Conservation (phyloP, 2,797 vertebrate genomes). For the Sebastes minor region DNA sequence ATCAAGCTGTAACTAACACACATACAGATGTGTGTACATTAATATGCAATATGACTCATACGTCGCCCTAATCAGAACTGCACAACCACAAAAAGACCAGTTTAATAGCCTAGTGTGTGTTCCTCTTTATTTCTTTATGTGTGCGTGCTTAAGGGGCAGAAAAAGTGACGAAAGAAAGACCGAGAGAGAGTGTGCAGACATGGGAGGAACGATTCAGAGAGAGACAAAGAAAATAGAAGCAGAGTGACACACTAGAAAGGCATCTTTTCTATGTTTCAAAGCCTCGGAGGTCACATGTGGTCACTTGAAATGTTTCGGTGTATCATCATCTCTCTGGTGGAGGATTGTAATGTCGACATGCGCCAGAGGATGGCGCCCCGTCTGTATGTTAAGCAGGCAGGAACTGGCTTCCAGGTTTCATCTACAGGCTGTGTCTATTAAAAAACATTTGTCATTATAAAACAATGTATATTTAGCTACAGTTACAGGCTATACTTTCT, state of each 20-base stretch:
- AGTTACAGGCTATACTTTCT: neutral
- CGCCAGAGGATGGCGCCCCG: slow-evolving; percentile 74
- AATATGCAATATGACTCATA: slow-evolving; percentile 50
- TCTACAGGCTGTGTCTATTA: neutral
- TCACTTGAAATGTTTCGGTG: slow-evolving; percentile 44
- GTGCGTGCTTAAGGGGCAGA: slow-evolving; percentile 10
- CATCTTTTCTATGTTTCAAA: slow-evolving; percentile 62
- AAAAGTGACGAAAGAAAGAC: slow-evolving; percentile 24
- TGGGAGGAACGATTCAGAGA: slow-evolving; percentile 30
- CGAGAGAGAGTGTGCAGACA: slow-evolving; percentile 29
- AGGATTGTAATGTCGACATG: slow-evolving; percentile 50
- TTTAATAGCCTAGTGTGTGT: slow-evolving; percentile 19
- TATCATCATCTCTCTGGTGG: slow-evolving; percentile 1
- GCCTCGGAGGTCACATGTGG: slow-evolving; percentile 67
- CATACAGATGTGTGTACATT: slow-evolving; percentile 42
- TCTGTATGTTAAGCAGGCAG: slow-evolving; percentile 46
- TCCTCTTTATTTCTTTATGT: slow-evolving; percentile 21
- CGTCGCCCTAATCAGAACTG: slow-evolving; percentile 42
- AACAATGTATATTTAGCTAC: neutral
- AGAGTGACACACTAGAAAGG: slow-evolving; percentile 55
- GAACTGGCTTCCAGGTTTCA: neutral
- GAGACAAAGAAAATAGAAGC: slow-evolving; percentile 44
- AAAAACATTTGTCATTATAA: neutral
- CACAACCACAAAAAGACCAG: slow-evolving; percentile 23
- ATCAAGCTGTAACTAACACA: slow-evolving; percentile 28